These are phyloP conservation scores for Sinhomidia bicolor DNA, from an alignment of 2,888 invertebrate species.

Conservation along the genomic window DNA sequence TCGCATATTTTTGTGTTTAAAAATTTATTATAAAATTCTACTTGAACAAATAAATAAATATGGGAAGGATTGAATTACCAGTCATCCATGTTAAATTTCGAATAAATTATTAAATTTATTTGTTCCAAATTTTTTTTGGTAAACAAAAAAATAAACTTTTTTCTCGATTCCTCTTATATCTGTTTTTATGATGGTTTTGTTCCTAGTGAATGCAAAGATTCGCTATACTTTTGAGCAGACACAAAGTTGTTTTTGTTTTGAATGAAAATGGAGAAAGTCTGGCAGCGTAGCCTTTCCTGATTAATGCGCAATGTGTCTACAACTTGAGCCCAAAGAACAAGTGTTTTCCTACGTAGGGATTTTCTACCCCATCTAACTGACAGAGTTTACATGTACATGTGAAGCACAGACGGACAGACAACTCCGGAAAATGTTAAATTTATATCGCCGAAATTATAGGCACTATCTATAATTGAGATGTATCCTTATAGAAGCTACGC, in stretches of 20 bases:
- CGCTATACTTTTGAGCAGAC: not conserved
- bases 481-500: not conserved
- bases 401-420: conserved; percentile 25
- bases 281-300: conserved; percentile 53
- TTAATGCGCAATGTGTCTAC: conserved; percentile 54
- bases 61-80: not conserved
- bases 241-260: not conserved
- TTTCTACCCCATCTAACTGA: conserved; percentile 65
- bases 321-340: not conserved
- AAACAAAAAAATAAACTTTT: conserved; percentile 19
- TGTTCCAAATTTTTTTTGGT: not conserved
- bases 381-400: conserved; percentile 36
- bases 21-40: no score
- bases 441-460: not conserved
- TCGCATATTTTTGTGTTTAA: no score
- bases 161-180: not conserved
- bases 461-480: conserved; percentile 1
- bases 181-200: not conserved
- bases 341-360: conserved; percentile 22
- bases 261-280: conserved; percentile 13
- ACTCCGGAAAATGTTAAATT: not conserved
- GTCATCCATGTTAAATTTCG: not conserved
- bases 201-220: not conserved
- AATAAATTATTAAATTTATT: not conserved
- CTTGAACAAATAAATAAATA: no score